Evolutionary conservation across 2,797 vertebrate species (phyloP).

Genomic region (Carduelis carduelis): DNA sequence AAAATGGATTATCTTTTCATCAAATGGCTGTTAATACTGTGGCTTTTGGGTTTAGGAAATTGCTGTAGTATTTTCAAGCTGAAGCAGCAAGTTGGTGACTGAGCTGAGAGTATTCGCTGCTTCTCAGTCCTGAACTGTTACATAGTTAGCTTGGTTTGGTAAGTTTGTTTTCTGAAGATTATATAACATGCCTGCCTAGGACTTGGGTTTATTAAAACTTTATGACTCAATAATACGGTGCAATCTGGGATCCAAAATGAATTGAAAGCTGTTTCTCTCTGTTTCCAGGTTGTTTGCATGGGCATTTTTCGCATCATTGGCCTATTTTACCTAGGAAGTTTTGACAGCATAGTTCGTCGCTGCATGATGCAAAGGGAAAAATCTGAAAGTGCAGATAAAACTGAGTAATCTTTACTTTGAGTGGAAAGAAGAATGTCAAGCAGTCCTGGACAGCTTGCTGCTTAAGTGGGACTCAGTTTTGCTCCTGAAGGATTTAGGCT

Average conservation of each 20-base stretch:
- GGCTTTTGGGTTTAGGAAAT: neutral
- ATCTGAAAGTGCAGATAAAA: slow-evolving; percentile 85
- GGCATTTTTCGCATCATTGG: slow-evolving; percentile 93
- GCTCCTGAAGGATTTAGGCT: slow-evolving; percentile 48
- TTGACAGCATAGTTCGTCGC: slow-evolving; percentile 95
- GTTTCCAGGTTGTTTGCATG: slow-evolving; percentile 91
- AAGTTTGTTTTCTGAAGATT: neutral
- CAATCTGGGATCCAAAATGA: neutral
- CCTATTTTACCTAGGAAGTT: slow-evolving; percentile 95
- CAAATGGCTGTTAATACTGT: neutral
- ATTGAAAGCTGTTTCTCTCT: slow-evolving; percentile 30
- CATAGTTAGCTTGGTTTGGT: neutral
- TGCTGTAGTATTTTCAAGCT: neutral
- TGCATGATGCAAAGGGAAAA: slow-evolving; percentile 95
- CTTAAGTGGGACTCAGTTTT: slow-evolving; percentile 53
- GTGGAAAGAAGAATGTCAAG: slow-evolving; percentile 45
- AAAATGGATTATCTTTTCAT: neutral
- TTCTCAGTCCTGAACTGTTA: neutral
- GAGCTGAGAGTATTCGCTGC: neutral
- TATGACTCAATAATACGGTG: neutral
- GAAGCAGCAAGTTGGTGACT: neutral
- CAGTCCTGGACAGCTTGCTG: slow-evolving; percentile 67
- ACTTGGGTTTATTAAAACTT: neutral
- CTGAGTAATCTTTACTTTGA: slow-evolving; percentile 75
- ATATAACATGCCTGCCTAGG: neutral